Evolutionary conservation across 2,888 invertebrate species (phyloP), one percentile per base, ranked within the genome.

Genomic region (Dryobotodes eremita): DNA sequence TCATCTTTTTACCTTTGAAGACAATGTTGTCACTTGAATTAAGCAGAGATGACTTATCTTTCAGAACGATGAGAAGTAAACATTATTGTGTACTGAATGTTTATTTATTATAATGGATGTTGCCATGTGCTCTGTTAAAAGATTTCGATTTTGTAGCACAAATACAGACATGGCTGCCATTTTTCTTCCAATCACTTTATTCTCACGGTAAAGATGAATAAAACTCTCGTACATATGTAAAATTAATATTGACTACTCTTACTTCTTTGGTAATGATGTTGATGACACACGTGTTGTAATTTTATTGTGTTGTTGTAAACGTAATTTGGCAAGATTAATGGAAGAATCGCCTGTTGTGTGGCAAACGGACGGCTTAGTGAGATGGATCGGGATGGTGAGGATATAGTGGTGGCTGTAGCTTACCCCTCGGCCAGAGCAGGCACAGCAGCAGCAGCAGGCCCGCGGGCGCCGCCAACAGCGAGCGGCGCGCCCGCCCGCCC

Each of bases 401-500:
- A 31, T 57, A 59, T 53, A 46, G 62, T 53, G 57, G 23, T 36
- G 46, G 53, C 55, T 20, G 31, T 64, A 36, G 86, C 95, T 95
- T 93, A 97, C 96, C 96, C 94, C 94, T 94, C 94, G 95, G 95
- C 94, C 95, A 95, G 92, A 97, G 95, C 94, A 96, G 95, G 95
- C 93, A 95, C 94, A 96, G 96, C 95, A 96, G 95, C 94, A 96
- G 96, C 95, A 97, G 96, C 95, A 96, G 95, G 94, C 94, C 95
- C 94, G 96, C 96, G 96, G 96, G 96, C 96, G 96, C 96, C 95
- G 96, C 96, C 95, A 95, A 93, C 93, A 94, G 96, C 95, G 94
- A 93, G 96, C 97, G 96, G 96, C 96, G 96, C 96, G 96, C 94
- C 96, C 96, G 96, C 92, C 95, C 94, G 94, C 93, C 95, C 96